A percentile compares a stretch with the other conserved stretches of the same genome.
phyloP scores from a whole-genome alignment of 2,888 invertebrate species.

The Conus canariensis region DNA sequence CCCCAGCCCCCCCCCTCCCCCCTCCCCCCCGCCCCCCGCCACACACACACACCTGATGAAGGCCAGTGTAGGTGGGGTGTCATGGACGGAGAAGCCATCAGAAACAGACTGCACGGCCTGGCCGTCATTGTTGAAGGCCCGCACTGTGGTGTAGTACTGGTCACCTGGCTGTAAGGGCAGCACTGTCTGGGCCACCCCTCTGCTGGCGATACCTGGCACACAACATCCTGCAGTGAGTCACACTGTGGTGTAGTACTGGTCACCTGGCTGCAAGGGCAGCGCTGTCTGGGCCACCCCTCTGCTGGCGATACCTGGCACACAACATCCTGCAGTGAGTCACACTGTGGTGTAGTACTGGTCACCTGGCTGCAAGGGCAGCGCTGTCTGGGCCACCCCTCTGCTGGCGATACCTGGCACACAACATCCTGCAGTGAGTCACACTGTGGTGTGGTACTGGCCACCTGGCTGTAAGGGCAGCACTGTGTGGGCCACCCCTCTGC shows the following conservation, averaged over 20 bases:
- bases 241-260: slow-evolving; percentile 61
- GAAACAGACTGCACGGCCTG: slow-evolving; percentile 62
- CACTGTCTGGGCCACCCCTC: slow-evolving; percentile 60
- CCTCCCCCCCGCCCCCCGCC: no score
- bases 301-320: slow-evolving; percentile 57
- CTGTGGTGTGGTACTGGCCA: slow-evolving; percentile 58
- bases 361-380: slow-evolving; percentile 53
- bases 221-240: slow-evolving; percentile 29
- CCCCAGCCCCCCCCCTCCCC: no score
- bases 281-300: slow-evolving; percentile 60
- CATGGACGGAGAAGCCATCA: slow-evolving; percentile 65
- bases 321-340: no score
- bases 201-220: slow-evolving; percentile 57
- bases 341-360: slow-evolving; percentile 61
- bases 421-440: no score
- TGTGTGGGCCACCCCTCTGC: slow-evolving; percentile 60
- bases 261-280: slow-evolving; percentile 53
- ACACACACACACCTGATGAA: slow-evolving; percentile 55
- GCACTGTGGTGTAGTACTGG: slow-evolving; percentile 61
- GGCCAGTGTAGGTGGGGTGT: slow-evolving; percentile 55
- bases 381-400: slow-evolving; percentile 60
- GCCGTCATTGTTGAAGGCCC: slow-evolving; percentile 62
- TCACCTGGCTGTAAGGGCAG: slow-evolving; percentile 53
- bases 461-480: slow-evolving; percentile 54
- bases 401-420: slow-evolving; percentile 57